Conservation (phyloP, 2,888 invertebrate species). For the Lymantria dispar region DNA sequence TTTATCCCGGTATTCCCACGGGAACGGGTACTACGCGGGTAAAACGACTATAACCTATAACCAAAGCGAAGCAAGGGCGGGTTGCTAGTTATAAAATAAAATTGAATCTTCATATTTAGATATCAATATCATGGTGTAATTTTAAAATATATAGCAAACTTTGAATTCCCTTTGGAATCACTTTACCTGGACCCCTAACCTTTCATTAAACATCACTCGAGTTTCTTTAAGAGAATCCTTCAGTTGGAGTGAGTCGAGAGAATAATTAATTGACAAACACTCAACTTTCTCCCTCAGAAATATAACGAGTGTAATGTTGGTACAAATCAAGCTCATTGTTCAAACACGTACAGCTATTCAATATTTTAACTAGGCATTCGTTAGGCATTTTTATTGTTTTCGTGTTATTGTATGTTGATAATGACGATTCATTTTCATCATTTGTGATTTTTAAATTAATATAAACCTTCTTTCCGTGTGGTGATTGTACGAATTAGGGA, state of each 20-base stretch:
- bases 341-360: slow-evolving; percentile 40
- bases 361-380: not conserved
- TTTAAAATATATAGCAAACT: not conserved
- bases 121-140: not conserved
- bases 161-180: not conserved
- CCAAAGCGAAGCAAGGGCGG: too few species aligned
- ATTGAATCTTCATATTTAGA: too few species aligned
- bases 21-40: too few species aligned
- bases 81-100: too few species aligned
- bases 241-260: slow-evolving; percentile 21
- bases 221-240: slow-evolving; percentile 20
- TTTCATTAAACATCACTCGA: slow-evolving; percentile 18
- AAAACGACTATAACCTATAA: too few species aligned
- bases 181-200: slow-evolving; percentile 8
- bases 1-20: too few species aligned
- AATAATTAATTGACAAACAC: slow-evolving; percentile 45
- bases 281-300: slow-evolving; percentile 11
- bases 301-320: slow-evolving; percentile 23
- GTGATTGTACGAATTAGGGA: too few species aligned
- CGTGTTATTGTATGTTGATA: too few species aligned
- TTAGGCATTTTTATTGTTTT: not conserved
- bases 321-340: slow-evolving; percentile 37
- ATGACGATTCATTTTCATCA: too few species aligned
- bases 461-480: too few species aligned
- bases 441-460: too few species aligned